Evolutionary conservation across 2,888 invertebrate species (phyloP), one percentile per base, ranked within the genome.

Genomic region (Drosophila infuscata): DNA sequence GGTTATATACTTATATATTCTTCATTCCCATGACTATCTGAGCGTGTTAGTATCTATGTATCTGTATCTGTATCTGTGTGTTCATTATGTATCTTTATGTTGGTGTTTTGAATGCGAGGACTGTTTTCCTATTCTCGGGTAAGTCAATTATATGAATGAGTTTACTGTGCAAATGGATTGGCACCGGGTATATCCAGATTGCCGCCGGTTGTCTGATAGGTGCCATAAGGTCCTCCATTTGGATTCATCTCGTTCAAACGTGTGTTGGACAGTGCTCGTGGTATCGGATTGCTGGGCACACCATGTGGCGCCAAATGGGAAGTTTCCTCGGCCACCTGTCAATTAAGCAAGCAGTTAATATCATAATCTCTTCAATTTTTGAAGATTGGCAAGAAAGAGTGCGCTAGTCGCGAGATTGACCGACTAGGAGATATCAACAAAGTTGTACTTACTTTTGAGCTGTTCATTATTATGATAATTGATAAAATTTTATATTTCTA

Each of bases 291-390:
- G 91, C 97, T 97, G 54, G 98, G 98, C 59, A 98, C 98, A 57
- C 98, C 98, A 92, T 98, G 98, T n/a, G 98, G 98, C 66, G 98
- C 98, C 91, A 98, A 94, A 94, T 98, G 98, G 2, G 96, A 95
- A 41, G 97, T 97, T 92, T 97, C 98, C 75, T 94, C 94, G 48
- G 94, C 94, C 64, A 94, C 94, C 94, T 94, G 17, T 60, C 11
- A 35, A 46, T 7, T 5, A 25, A 9, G 33, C 1, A 32, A n/a
- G 0, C 5, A 20, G 25, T 54, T 38, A 38, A 25, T 36, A n/a
- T n/a, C 25, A 30, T 0, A 15, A 20, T 30, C 29, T 56, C n/a
- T 15, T 30, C 4, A 38, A 4, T 5, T 20, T 32, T 9, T 32
- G 3, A 20, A 20, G 5, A 15, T 57, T 20, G 20, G 2, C 43